phyloP scores from a whole-genome alignment of 2,888 invertebrate genomes.

The Anticlea derivata region DNA sequence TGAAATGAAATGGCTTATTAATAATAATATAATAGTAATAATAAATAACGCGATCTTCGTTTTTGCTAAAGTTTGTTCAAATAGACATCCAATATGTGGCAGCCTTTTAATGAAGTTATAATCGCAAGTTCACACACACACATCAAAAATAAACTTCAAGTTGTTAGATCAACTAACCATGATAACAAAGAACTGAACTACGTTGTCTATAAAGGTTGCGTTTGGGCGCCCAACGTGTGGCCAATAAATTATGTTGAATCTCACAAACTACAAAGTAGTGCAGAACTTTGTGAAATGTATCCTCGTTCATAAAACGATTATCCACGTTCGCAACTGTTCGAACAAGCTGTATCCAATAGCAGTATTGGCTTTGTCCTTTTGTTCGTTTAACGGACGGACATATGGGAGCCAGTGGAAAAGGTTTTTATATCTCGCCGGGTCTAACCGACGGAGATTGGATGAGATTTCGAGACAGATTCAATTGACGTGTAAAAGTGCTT shows the following conservation, averaged over 20 bases:
- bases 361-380: constrained; percentile 24
- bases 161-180: no score
- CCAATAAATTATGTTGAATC: constrained; percentile 8
- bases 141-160: no score
- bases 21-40: no score
- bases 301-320: constrained; percentile 22
- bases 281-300: constrained; percentile 20
- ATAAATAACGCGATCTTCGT: no score
- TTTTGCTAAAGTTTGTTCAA: no score
- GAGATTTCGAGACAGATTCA: constrained; percentile 33
- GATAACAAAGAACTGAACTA: no score
- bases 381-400: constrained; percentile 27
- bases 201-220: not conserved
- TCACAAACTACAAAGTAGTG: constrained; percentile 9
- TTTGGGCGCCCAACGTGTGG: constrained; percentile 15
- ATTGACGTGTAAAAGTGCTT: constrained; percentile 37
- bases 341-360: constrained; percentile 23
- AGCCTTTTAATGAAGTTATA: no score
- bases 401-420: constrained; percentile 25
- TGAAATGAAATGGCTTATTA: no score
- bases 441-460: constrained; percentile 31
- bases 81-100: no score
- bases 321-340: constrained; percentile 18
- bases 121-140: no score
- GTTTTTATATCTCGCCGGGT: constrained; percentile 32